Percentiles rank a stretch among this genome's conserved stretches.
Conservation (phyloP, 2,113 vertebrate species). For the Oreochromis aureus region DNA sequence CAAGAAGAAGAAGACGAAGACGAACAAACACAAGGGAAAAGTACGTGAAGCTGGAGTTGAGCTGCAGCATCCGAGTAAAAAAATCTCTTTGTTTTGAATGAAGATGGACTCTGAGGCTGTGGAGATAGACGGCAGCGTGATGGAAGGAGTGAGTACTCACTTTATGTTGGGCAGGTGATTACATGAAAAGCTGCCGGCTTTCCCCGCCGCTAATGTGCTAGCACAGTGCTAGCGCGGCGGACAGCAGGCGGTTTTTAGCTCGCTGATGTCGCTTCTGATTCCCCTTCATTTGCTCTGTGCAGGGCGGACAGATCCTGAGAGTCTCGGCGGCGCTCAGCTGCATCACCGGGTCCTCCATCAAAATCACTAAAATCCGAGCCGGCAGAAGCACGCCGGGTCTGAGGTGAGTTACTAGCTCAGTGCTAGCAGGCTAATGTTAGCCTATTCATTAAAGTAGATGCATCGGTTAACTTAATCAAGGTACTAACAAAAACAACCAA, state of each 20-base stretch:
- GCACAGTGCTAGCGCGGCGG: neutral
- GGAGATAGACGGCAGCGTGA: constrained; percentile 87
- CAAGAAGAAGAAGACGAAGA: neutral
- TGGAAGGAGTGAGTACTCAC: constrained; percentile 89
- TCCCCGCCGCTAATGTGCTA: constrained; percentile 15
- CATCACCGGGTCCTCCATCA: constrained; percentile 78
- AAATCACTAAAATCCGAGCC: constrained; percentile 86
- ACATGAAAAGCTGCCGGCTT: neutral
- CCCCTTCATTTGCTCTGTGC: neutral
- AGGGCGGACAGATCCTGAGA: constrained; percentile 94
- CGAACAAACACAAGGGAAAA: neutral
- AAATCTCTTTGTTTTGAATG: neutral
- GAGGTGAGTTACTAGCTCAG: constrained; percentile 68
- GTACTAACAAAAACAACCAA: neutral
- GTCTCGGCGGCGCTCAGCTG: constrained; percentile 87
- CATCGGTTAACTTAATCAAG: neutral
- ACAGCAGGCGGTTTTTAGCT: neutral
- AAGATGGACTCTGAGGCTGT: constrained; percentile 66
- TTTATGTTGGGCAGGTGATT: neutral
- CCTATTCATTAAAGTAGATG: constrained; percentile 40
- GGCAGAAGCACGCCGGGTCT: constrained; percentile 91
- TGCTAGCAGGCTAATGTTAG: constrained; percentile 49
- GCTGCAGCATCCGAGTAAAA: neutral
- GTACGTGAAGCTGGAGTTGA: neutral
- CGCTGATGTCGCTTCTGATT: neutral